A percentile compares a stretch with the other conserved stretches of the same genome.
phyloP scores from a whole-genome alignment of 1,140 invertebrate species.

The Asobara japonica region DNA sequence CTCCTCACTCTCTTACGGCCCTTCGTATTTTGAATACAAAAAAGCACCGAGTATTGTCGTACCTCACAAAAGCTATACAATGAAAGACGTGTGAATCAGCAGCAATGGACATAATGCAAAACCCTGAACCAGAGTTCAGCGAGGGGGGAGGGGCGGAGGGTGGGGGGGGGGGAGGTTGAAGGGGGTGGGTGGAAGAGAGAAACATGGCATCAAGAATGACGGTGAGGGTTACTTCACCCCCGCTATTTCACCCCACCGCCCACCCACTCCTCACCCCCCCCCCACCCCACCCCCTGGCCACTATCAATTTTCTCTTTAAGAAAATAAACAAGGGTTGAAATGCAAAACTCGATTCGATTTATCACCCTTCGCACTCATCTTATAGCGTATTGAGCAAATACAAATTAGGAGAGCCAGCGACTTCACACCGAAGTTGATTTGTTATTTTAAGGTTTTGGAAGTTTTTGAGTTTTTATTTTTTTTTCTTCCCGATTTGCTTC shows the following conservation, averaged over 20 bases:
- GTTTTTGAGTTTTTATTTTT: too few relatives aligned
- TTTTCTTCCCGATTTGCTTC: too few relatives aligned
- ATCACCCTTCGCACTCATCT: not conserved
- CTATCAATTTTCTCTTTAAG: conserved; percentile 43
- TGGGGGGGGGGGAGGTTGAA: not conserved
- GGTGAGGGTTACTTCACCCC: conserved; percentile 14
- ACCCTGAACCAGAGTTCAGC: conserved; percentile 44
- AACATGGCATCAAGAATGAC: conserved; percentile 3
- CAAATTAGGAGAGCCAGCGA: too few relatives aligned
- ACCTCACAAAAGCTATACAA: conserved; percentile 57
- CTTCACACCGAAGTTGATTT: too few relatives aligned
- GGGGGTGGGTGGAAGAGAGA: not conserved
- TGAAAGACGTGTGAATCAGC: conserved; percentile 63
- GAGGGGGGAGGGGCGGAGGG: conserved; percentile 25
- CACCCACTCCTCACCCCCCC: not conserved
- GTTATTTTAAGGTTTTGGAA: too few relatives aligned
- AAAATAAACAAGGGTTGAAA: not conserved
- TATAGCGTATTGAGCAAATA: not conserved
- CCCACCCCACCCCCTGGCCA: not conserved
- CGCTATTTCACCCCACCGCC: not conserved
- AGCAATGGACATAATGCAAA: conserved; percentile 64
- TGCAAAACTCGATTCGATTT: not conserved
- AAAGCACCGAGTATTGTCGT: conserved; percentile 55
- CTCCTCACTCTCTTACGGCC: conserved; percentile 48
- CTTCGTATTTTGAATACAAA: conserved; percentile 47